Evolutionary conservation across 2,797 vertebrate genomes (phyloP).

Genomic region (Dipus sagitta): DNA sequence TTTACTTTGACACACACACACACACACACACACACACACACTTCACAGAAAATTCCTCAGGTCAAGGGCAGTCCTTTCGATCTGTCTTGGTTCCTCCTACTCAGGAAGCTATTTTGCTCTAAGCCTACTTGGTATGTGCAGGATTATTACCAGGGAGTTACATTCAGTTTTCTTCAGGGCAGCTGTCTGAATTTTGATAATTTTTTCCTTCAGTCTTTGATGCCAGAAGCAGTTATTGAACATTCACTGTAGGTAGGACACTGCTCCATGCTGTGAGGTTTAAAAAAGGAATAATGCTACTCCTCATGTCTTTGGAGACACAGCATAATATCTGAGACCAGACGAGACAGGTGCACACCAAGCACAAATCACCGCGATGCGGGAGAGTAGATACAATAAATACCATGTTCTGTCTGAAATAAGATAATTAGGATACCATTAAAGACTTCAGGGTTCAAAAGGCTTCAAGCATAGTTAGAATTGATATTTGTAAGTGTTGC

Average conservation of each 20-base stretch:
- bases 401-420: not conserved
- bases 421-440: not conserved
- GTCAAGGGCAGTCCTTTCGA: not conserved
- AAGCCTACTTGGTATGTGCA: slow-evolving; percentile 19
- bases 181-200: slow-evolving; percentile 62
- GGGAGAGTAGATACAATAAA: not conserved
- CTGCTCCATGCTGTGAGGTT: not conserved
- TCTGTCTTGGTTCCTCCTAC: slow-evolving; percentile 36
- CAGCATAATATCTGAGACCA: not conserved
- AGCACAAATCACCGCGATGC: not conserved
- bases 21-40: not conserved
- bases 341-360: not conserved
- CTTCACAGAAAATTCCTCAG: not conserved
- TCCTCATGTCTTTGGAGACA: slow-evolving; percentile 32
- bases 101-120: slow-evolving; percentile 58
- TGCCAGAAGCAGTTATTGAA: slow-evolving; percentile 59
- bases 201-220: slow-evolving; percentile 65
- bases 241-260: slow-evolving; percentile 39
- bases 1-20: too few relatives aligned
- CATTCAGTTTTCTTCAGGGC: slow-evolving; percentile 59
- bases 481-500: slow-evolving; percentile 20
- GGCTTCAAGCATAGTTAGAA: not conserved
- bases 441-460: slow-evolving; percentile 10
- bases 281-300: slow-evolving; percentile 9
- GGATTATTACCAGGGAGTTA: slow-evolving; percentile 63